phyloP scores from a whole-genome alignment of 2,113 vertebrate species.

The Antennarius striatus region DNA sequence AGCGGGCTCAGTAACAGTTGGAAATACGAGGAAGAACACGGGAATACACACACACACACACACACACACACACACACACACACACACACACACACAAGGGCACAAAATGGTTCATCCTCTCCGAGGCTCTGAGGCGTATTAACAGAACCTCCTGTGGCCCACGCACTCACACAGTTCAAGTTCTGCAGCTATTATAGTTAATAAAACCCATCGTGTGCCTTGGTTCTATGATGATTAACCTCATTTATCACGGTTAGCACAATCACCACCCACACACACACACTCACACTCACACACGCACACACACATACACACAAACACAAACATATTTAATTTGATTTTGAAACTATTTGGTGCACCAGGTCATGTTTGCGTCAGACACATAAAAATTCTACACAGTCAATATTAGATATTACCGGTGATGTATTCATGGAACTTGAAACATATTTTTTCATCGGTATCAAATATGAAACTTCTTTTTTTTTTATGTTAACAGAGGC shows the following conservation, averaged over 20 bases:
- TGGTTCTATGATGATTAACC: slow-evolving; percentile 59
- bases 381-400: no score
- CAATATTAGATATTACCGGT: no score
- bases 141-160: slow-evolving; percentile 39
- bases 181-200: slow-evolving; percentile 56
- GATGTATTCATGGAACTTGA: no score
- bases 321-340: no score
- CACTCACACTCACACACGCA: slow-evolving; percentile 11
- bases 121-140: slow-evolving; percentile 46
- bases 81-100: neutral
- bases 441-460: no score
- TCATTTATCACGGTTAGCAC: slow-evolving; percentile 63
- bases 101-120: neutral
- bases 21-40: neutral
- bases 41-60: neutral
- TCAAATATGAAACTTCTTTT: no score
- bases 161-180: slow-evolving; percentile 16
- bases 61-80: neutral
- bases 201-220: slow-evolving; percentile 57
- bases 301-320: slow-evolving; percentile 16
- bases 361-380: no score
- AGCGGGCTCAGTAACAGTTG: neutral
- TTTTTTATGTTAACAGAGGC: no score
- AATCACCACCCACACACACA: slow-evolving; percentile 9
- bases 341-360: no score